Percentiles rank a stretch among this genome's conserved stretches.
These are phyloP conservation scores for Ischnus inquisitorius DNA, from an alignment of 2,888 invertebrate species.

Conservation along the genomic window DNA sequence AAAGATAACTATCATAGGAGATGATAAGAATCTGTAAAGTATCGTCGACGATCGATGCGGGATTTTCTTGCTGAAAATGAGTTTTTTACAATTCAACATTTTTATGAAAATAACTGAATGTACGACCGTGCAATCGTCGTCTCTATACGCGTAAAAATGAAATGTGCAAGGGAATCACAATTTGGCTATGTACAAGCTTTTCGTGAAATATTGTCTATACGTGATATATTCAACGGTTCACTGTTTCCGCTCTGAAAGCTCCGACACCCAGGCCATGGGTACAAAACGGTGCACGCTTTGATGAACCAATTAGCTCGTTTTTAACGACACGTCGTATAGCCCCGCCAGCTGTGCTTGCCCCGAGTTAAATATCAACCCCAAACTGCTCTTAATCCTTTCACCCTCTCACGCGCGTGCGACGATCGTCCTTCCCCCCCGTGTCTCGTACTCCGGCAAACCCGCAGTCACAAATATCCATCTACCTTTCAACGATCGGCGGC, in stretches of 20 bases:
- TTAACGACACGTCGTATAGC: conserved; percentile 78
- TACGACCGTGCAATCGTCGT: no score
- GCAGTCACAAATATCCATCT: conserved; percentile 39
- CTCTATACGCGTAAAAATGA: neutral
- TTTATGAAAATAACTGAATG: no score
- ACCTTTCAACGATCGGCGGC: conserved; percentile 8
- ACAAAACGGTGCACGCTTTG: conserved; percentile 75
- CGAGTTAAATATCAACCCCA: conserved; percentile 80
- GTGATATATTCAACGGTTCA: conserved; percentile 1
- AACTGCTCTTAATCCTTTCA: conserved; percentile 75
- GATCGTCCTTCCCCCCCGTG: conserved; percentile 22
- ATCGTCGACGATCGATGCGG: no score
- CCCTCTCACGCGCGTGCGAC: conserved; percentile 53
- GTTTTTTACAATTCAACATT: neutral
- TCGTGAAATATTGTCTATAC: conserved; percentile 5
- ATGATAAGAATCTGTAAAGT: no score
- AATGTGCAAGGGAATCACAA: neutral
- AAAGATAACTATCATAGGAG: no score
- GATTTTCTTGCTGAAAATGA: neutral
- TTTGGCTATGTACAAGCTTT: neutral
- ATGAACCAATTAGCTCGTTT: conserved; percentile 81
- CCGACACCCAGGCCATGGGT: conserved; percentile 34
- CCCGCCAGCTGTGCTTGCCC: conserved; percentile 75
- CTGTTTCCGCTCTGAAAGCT: conserved; percentile 18
- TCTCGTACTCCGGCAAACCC: conserved; percentile 18